Evolutionary conservation across 1,140 invertebrate genomes (phyloP).

Genomic region (Oncopeltus fasciatus): DNA sequence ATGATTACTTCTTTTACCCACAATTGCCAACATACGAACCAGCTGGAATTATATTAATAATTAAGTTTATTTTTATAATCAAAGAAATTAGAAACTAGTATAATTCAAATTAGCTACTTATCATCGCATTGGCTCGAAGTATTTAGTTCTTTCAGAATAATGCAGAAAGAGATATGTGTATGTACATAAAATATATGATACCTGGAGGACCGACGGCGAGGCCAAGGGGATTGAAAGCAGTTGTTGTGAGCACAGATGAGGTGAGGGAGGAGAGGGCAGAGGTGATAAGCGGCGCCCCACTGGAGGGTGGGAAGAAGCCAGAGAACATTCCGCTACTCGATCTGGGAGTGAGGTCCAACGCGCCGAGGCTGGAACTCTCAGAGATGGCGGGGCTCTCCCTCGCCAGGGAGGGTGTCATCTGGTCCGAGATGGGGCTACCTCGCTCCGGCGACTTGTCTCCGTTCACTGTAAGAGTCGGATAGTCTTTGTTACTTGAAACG

Average conservation of each 20-base stretch:
- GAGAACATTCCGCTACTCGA: constrained; percentile 35
- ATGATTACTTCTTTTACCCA: too few relatives aligned
- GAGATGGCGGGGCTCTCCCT: constrained; percentile 30
- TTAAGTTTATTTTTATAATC: too few relatives aligned
- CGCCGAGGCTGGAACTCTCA: constrained; percentile 38
- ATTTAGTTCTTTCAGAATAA: too few relatives aligned
- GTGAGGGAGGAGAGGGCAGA: constrained; percentile 57
- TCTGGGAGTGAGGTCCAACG: constrained; percentile 41
- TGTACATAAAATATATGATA: too few relatives aligned
- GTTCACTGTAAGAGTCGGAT: constrained; percentile 31
- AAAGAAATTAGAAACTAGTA: too few relatives aligned
- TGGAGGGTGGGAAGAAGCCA: constrained; percentile 43
- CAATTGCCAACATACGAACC: too few relatives aligned
- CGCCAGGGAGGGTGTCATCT: constrained; percentile 27
- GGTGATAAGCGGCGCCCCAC: constrained; percentile 40
- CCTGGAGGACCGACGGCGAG: constrained; percentile 63
- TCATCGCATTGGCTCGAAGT: too few relatives aligned
- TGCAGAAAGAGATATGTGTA: too few relatives aligned
- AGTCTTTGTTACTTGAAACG: constrained; percentile 28
- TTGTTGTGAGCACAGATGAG: constrained; percentile 56
- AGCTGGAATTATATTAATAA: too few relatives aligned
- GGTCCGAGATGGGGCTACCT: constrained; percentile 26
- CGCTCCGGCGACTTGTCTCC: constrained; percentile 37
- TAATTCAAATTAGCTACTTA: too few relatives aligned
- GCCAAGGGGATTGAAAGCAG: constrained; percentile 62